These are phyloP conservation scores for Hermetia illucens DNA, from an alignment of 1,140 invertebrate species.

Conservation along the genomic window DNA sequence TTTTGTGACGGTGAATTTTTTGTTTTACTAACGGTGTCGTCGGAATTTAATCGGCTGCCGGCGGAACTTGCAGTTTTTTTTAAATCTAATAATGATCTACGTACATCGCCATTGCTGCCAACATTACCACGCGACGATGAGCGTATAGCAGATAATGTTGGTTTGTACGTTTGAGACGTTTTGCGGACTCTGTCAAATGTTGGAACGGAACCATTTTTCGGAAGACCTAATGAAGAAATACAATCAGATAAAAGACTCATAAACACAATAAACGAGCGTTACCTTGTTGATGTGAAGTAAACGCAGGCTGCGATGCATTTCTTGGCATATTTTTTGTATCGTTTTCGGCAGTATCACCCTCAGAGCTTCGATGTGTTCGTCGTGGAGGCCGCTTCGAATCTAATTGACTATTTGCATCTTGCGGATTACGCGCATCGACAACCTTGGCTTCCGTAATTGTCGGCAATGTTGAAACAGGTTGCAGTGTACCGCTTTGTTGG, in stretches of 20 bases:
- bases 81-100: slow-evolving; percentile 22
- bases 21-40: slow-evolving; percentile 31
- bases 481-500: slow-evolving; percentile 37
- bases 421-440: slow-evolving; percentile 41
- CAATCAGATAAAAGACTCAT: background rate
- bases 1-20: background rate
- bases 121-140: slow-evolving; percentile 48
- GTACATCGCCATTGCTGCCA: slow-evolving; percentile 34
- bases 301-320: slow-evolving; percentile 72
- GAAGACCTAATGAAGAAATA: slow-evolving; percentile 34
- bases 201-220: slow-evolving; percentile 76
- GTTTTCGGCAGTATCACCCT: slow-evolving; percentile 14
- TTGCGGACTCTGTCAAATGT: slow-evolving; percentile 73
- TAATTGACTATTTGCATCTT: slow-evolving; percentile 30
- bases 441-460: slow-evolving; percentile 74
- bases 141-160: slow-evolving; percentile 61
- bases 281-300: slow-evolving; percentile 58
- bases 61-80: slow-evolving; percentile 37
- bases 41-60: slow-evolving; percentile 38
- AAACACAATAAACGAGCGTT: background rate
- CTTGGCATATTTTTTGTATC: slow-evolving; percentile 44
- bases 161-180: slow-evolving; percentile 61
- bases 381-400: slow-evolving; percentile 14
- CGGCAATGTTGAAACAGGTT: slow-evolving; percentile 62
- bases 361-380: slow-evolving; percentile 22